Base-by-base conservation (phyloP, 2,888 invertebrate species). In the Hylaea fasciaria region DNA sequence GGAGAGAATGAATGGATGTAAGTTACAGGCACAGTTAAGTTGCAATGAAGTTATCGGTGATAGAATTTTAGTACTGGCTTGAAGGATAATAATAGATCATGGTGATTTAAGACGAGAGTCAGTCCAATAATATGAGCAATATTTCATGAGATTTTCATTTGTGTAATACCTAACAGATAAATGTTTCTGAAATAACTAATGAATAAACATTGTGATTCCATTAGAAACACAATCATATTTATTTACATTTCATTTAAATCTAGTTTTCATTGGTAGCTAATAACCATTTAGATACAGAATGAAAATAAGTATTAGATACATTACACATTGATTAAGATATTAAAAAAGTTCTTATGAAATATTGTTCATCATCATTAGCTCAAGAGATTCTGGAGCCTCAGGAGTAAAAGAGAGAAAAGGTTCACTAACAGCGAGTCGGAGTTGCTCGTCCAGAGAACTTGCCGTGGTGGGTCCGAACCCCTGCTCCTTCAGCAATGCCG, bases 391-490 rank as follows among this genome's bases (percentile, higher is more conserved):
- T 51, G 48, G 62, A 68, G 60, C 40, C 58, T 60, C 56, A 61
- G 11, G 5, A 47, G 14, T 40, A 14, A 14, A 40, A 46, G 62
- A 66, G 66, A 62, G 62, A 47, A 53, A 68, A 71, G 57, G 69
- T 60, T 16, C 69, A 93, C 93, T 93, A 84, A 94, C 94, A 80
- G 93, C 89, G 61, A 92, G 88, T 80, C 92, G 89, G 56, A 94
- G 83, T 85, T 94, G 94, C 72, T 94, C 93, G 72, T 93, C 93
- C 76, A 94, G 84, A 56, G 93, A 90, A 85, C 93, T 94, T 70
- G 95, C 95, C 63, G 95, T 95, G n/a, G 94, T 93, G 3, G 96
- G 95, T 59, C 94, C 95, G 70, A 96, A 95, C 41, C 95, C 95
- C 77, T 95, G 94, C 72, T 95, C 94, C 84, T 95, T 95, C 49